Percentiles rank a stretch among this genome's conserved stretches.
These are phyloP conservation scores for Ctenodactylus gundi DNA, from an alignment of 2,113 vertebrate species.

Conservation along the genomic window DNA sequence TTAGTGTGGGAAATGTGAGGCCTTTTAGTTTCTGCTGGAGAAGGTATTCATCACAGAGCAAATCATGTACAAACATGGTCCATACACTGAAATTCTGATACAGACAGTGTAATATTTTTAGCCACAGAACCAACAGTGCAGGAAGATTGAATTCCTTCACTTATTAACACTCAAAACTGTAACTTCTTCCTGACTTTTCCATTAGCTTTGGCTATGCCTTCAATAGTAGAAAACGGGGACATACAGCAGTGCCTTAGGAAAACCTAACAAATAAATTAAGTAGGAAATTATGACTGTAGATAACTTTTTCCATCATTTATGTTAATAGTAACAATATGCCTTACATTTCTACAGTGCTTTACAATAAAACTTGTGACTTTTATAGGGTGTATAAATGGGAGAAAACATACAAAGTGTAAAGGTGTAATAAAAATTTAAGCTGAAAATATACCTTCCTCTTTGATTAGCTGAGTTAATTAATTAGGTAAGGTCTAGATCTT, in stretches of 20 bases:
- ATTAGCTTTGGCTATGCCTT: neutral
- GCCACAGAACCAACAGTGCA: neutral
- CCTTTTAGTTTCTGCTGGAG: neutral
- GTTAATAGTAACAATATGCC: neutral
- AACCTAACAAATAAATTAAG: neutral
- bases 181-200: neutral
- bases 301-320: neutral
- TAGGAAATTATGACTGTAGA: neutral
- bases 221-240: neutral
- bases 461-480: constrained; percentile 5
- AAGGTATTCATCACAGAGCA: neutral
- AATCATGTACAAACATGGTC: neutral
- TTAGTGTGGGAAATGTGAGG: neutral
- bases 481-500: neutral
- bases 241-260: neutral
- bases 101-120: neutral
- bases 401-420: neutral
- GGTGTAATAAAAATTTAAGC: neutral
- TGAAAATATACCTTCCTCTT: neutral
- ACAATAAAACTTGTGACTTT: neutral
- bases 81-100: neutral
- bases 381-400: neutral
- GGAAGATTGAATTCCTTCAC: neutral
- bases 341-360: neutral
- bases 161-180: neutral